These are phyloP conservation scores for Chloebia gouldiae DNA, from an alignment of 2,113 vertebrate genomes.

Conservation along the genomic window DNA sequence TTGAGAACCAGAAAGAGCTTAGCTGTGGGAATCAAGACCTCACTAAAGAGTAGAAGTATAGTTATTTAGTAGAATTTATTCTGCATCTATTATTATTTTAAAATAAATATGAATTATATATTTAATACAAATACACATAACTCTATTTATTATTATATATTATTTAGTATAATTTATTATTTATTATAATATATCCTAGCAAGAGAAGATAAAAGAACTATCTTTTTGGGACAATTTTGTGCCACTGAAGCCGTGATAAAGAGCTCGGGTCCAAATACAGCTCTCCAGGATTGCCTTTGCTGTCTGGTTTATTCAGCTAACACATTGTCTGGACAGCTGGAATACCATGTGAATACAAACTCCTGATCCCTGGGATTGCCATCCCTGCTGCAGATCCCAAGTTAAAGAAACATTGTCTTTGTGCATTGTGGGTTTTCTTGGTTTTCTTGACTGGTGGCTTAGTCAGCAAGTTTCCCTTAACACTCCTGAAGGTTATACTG, in stretches of 20 bases:
- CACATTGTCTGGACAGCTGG: not conserved
- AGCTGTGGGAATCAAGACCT: not conserved
- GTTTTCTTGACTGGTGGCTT: not conserved
- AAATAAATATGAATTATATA: not conserved
- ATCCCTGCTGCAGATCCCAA: not conserved
- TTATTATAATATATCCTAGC: not conserved
- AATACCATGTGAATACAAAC: not conserved
- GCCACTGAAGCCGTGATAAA: not conserved
- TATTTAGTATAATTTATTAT: not conserved
- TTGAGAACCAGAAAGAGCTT: not conserved
- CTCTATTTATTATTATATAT: too few species aligned
- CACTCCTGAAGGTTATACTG: not conserved
- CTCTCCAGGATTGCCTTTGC: not conserved
- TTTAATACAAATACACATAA: not conserved
- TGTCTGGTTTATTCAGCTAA: not conserved
- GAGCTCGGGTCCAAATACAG: not conserved
- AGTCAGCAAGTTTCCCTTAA: not conserved
- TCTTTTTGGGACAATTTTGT: not conserved
- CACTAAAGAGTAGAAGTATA: not conserved
- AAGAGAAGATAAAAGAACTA: not conserved
- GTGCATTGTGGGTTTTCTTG: not conserved
- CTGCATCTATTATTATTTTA: not conserved
- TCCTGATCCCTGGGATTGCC: not conserved
- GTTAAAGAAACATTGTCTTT: not conserved
- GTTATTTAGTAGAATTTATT: not conserved